These are phyloP conservation scores for Cardinalis cardinalis DNA, from an alignment of 2,113 vertebrate genomes.

Conservation along the genomic window DNA sequence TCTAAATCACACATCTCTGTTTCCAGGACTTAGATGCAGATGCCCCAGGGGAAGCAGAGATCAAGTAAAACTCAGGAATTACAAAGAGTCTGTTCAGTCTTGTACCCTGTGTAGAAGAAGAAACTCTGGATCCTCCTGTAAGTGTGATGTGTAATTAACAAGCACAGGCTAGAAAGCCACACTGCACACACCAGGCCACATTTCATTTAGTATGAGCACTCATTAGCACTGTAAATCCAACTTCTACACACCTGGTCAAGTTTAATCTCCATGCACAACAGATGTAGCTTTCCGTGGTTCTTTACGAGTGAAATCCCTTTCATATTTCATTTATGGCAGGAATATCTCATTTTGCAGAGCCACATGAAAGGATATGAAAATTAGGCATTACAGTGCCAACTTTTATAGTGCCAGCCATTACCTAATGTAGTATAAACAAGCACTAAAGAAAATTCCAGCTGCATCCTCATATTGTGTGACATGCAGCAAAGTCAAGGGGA, in stretches of 20 bases:
- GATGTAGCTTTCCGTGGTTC: not conserved
- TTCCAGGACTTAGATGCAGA: slow-evolving; percentile 44
- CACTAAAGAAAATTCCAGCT: not conserved
- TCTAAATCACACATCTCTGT: not conserved
- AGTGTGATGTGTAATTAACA: slow-evolving; percentile 1
- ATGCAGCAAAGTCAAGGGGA: not conserved
- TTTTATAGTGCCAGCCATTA: not conserved
- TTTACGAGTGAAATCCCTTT: not conserved
- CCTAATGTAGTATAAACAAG: not conserved
- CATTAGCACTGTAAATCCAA: not conserved
- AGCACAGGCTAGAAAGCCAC: not conserved
- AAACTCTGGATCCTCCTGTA: slow-evolving; percentile 5
- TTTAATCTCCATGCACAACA: not conserved
- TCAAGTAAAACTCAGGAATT: slow-evolving; percentile 5
- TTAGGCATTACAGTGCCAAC: not conserved
- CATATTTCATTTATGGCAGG: not conserved
- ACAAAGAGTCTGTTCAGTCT: not conserved
- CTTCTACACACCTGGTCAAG: not conserved
- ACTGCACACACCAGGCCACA: not conserved
- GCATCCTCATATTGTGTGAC: not conserved
- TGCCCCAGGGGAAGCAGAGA: not conserved
- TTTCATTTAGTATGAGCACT: not conserved
- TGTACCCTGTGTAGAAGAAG: not conserved
- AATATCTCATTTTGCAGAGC: not conserved
- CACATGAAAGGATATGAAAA: not conserved